phyloP scores from a whole-genome alignment of 2,113 vertebrate genomes.

The Dipodomys stephensi region DNA sequence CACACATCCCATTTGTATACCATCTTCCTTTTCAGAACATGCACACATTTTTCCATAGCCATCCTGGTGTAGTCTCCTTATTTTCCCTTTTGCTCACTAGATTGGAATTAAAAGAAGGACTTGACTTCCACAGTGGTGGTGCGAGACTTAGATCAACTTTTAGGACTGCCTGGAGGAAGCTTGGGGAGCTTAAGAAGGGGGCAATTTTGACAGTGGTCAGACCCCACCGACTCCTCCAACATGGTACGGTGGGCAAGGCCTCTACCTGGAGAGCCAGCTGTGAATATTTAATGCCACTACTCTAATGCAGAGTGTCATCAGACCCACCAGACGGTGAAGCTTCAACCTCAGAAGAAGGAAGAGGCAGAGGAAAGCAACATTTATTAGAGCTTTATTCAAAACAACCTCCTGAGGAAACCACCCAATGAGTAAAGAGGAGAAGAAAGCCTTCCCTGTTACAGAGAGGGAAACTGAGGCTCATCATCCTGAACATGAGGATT shows the following conservation, averaged over 20 bases:
- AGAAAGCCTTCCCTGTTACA: neutral
- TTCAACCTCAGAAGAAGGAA: conserved; percentile 76
- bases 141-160: neutral
- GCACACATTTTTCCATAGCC: conserved; percentile 83
- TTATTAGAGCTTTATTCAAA: neutral
- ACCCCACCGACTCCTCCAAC: conserved; percentile 1
- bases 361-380: neutral
- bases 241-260: conserved; percentile 46
- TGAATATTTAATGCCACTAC: conserved; percentile 83
- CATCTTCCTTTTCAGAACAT: conserved; percentile 82
- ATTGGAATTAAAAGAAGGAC: conserved; percentile 66
- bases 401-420: neutral
- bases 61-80: conserved; percentile 73
- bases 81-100: conserved; percentile 66
- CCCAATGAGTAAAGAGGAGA: neutral
- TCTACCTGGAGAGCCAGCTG: conserved; percentile 78
- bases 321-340: conserved; percentile 73
- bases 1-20: conserved; percentile 85
- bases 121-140: neutral
- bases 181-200: conserved; percentile 61
- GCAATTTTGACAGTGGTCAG: conserved; percentile 62
- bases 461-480: conserved; percentile 1
- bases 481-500: neutral
- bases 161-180: neutral
- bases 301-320: conserved; percentile 78